Conservation (phyloP, 2,888 invertebrate species). For the Aphidoletes aphidimyza region DNA sequence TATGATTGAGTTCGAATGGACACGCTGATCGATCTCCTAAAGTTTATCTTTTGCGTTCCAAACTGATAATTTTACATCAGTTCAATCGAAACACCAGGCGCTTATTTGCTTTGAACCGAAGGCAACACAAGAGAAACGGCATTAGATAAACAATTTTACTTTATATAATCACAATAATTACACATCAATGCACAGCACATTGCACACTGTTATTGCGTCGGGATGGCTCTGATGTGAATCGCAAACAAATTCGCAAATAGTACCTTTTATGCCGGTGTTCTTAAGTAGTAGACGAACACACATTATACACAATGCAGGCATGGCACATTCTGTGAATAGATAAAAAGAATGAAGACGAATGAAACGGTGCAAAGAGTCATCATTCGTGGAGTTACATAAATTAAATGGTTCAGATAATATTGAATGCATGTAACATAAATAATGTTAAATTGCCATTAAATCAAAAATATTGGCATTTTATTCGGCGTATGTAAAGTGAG, state of each 20-base stretch:
- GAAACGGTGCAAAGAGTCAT: background rate
- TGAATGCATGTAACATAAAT: slow-evolving; percentile 52
- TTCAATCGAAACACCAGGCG: background rate
- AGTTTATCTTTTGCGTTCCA: background rate
- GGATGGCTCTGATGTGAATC: too few species aligned
- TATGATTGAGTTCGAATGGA: background rate
- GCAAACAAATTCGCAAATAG: too few species aligned
- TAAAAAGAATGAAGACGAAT: background rate
- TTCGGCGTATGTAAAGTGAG: background rate
- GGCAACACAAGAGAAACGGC: background rate
- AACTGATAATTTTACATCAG: slow-evolving; percentile 23
- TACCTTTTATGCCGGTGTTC: background rate
- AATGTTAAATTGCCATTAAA: slow-evolving; percentile 52
- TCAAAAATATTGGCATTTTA: slow-evolving; percentile 51
- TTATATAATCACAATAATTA: slow-evolving; percentile 28
- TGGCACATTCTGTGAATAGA: background rate
- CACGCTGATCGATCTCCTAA: background rate
- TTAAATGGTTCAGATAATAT: slow-evolving; percentile 44
- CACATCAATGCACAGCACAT: background rate
- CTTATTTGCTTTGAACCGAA: slow-evolving; percentile 41
- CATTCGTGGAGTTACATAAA: slow-evolving; percentile 7
- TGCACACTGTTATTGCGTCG: background rate
- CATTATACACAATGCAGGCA: background rate
- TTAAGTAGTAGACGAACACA: too few species aligned
- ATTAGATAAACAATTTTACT: slow-evolving; percentile 26